Percentiles rank a stretch among this genome's conserved stretches.
Evolutionary conservation across 2,888 invertebrate species (phyloP).

Genomic region (Zygaena filipendulae): DNA sequence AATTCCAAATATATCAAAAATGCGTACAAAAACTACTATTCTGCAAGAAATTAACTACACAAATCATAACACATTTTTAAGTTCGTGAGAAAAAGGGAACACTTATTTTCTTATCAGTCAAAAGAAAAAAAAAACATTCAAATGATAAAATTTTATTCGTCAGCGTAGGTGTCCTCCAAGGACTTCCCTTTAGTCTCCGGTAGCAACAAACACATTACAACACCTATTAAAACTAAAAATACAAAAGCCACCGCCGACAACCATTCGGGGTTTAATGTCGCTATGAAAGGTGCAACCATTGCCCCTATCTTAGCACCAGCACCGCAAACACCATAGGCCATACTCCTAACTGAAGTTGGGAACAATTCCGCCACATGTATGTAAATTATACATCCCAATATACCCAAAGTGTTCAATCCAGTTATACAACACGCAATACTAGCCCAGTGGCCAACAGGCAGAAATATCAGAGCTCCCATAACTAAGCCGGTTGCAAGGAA

Average conservation of each 20-base stretch:
- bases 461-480: slow-evolving; percentile 25
- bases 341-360: slow-evolving; percentile 38
- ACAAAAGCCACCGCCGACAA: slow-evolving; percentile 31
- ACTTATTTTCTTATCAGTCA: too few relatives aligned
- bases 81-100: too few relatives aligned
- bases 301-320: slow-evolving; percentile 32
- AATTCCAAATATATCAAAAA: too few relatives aligned
- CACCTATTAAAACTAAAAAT: slow-evolving; percentile 27
- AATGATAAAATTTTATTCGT: too few relatives aligned
- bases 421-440: too few relatives aligned
- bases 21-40: too few relatives aligned
- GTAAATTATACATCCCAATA: slow-evolving; percentile 25
- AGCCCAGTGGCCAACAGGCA: slow-evolving; percentile 24
- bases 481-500: slow-evolving; percentile 19
- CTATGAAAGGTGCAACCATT: slow-evolving; percentile 36
- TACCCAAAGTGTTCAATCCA: slow-evolving; percentile 21
- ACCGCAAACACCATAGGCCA: slow-evolving; percentile 31
- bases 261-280: slow-evolving; percentile 29
- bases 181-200: slow-evolving; percentile 38
- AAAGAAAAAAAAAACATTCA: too few relatives aligned
- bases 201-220: slow-evolving; percentile 25
- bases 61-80: too few relatives aligned
- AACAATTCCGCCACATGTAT: slow-evolving; percentile 34
- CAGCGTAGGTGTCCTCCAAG: slow-evolving; percentile 33
- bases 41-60: too few relatives aligned